These are phyloP conservation scores for Pachyrhynchus sulphureomaculatus DNA, from an alignment of 1,140 invertebrate genomes.

Conservation along the genomic window DNA sequence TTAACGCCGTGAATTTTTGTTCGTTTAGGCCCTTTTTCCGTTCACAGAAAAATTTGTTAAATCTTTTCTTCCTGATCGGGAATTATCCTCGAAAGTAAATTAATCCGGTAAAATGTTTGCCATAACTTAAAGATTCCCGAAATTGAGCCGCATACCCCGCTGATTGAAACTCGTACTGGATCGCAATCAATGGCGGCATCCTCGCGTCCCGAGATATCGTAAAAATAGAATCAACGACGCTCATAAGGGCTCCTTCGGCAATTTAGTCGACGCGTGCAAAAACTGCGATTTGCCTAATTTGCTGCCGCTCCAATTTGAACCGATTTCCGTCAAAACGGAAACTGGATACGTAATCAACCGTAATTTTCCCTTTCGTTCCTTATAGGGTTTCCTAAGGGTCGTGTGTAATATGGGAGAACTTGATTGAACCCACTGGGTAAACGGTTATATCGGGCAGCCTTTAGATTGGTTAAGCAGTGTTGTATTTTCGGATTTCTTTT, in stretches of 20 bases:
- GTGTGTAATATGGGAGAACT: background rate
- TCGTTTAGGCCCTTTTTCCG: no score
- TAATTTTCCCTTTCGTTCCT: conserved; percentile 25
- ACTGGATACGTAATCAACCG: conserved; percentile 22
- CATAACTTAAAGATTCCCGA: no score
- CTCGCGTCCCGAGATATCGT: conserved; percentile 24
- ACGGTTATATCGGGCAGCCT: background rate
- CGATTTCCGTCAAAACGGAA: conserved; percentile 15
- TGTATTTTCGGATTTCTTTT: background rate
- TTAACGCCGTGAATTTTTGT: no score
- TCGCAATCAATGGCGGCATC: conserved; percentile 15
- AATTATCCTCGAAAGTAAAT: no score
- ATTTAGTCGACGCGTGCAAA: conserved; percentile 33
- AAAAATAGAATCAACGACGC: conserved; percentile 29
- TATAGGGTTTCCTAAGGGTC: conserved; percentile 11
- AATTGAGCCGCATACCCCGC: background rate
- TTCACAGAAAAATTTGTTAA: no score
- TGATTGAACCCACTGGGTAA: background rate
- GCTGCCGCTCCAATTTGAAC: conserved; percentile 18
- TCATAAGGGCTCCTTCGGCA: conserved; percentile 9
- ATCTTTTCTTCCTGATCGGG: no score
- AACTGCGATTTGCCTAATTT: conserved; percentile 35
- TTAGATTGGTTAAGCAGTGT: background rate
- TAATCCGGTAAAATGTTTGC: no score
- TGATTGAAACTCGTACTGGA: conserved; percentile 1